Conservation (phyloP, 2,113 vertebrate genomes). For the Microcebus ravelobensis region DNA sequence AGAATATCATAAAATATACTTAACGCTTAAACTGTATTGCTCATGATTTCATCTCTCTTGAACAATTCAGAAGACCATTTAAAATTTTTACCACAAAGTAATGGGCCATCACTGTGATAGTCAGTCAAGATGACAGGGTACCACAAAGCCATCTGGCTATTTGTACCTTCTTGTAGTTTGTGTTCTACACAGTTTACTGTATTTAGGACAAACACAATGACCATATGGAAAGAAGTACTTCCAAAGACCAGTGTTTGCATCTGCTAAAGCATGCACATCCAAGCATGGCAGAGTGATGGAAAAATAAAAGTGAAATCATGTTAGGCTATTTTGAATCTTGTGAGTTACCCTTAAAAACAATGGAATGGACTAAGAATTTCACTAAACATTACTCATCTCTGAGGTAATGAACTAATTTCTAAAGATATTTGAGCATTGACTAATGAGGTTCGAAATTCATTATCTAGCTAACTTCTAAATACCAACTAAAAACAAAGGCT, state of each 20-base stretch:
- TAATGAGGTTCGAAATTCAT: constrained; percentile 25
- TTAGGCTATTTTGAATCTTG: neutral
- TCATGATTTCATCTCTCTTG: neutral
- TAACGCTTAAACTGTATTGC: neutral
- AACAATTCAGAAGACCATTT: neutral
- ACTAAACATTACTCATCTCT: constrained; percentile 10
- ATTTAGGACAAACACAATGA: neutral
- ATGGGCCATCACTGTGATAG: no score
- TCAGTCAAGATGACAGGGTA: neutral
- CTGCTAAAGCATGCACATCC: neutral
- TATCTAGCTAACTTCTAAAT: constrained; percentile 1
- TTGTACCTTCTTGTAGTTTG: neutral
- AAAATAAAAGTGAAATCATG: neutral
- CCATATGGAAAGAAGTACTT: neutral
- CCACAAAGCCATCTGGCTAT: neutral
- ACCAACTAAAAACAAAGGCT: constrained; percentile 42
- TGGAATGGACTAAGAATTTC: neutral
- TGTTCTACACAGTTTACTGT: neutral
- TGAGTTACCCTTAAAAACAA: constrained; percentile 17
- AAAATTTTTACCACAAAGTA: neutral
- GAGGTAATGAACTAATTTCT: neutral
- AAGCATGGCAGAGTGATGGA: neutral
- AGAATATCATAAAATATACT: neutral
- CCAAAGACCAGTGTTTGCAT: neutral
- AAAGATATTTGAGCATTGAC: neutral